Evolutionary conservation across 2,797 vertebrate species (phyloP).

Genomic region (Labroides dimidiatus): DNA sequence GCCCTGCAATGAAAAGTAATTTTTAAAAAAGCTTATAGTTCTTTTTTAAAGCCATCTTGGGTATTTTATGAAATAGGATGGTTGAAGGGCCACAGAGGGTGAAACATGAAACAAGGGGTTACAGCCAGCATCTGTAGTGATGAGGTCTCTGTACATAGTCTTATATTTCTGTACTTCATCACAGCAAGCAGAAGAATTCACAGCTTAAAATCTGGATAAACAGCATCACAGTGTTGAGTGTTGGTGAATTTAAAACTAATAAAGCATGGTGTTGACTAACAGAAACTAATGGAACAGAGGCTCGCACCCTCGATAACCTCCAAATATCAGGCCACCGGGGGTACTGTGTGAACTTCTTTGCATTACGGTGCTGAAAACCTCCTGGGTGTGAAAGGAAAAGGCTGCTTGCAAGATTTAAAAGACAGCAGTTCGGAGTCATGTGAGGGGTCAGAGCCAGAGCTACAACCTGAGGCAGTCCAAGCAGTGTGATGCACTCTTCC

Average conservation of each 20-base stretch:
- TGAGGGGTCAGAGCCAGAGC: constrained; percentile 13
- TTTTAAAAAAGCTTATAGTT: too few relatives aligned
- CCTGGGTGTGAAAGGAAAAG: neutral
- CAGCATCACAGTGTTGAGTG: neutral
- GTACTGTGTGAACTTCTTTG: constrained; percentile 3
- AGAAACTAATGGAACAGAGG: neutral
- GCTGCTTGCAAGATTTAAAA: constrained; percentile 15
- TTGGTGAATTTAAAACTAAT: too few relatives aligned
- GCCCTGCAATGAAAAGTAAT: too few relatives aligned
- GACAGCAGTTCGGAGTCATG: constrained; percentile 25
- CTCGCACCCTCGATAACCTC: neutral
- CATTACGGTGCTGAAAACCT: constrained; percentile 20
- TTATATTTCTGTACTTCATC: neutral
- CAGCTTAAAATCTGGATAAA: neutral
- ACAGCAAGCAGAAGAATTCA: neutral
- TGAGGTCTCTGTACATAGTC: too few relatives aligned
- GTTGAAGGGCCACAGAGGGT: too few relatives aligned
- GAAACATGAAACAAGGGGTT: too few relatives aligned
- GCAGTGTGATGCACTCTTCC: constrained; percentile 11
- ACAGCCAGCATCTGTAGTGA: too few relatives aligned
- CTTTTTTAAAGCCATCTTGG: too few relatives aligned
- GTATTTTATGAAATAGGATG: too few relatives aligned
- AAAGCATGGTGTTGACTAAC: neutral
- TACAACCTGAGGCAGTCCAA: constrained; percentile 27
- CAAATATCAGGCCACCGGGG: neutral